phyloP scores from a whole-genome alignment of 2,113 vertebrate species.

The Pachypanchax playfairii region DNA sequence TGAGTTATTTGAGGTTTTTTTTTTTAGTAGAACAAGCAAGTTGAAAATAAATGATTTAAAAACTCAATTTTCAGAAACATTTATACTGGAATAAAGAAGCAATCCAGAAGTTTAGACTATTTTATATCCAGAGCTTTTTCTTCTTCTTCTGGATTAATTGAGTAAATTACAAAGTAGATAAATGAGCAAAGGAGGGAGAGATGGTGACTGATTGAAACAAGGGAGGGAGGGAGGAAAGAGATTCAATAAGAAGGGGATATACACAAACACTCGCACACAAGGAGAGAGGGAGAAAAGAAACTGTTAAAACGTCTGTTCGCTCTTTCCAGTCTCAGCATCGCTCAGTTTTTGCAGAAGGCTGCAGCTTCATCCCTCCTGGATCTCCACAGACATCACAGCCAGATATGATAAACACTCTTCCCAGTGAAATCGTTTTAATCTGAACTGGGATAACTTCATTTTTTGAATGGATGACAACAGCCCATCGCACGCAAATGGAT shows the following conservation, averaged over 20 bases:
- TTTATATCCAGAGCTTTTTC: too few species aligned
- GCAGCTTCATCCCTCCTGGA: conserved; percentile 62
- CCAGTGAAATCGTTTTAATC: conserved; percentile 19
- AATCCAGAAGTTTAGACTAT: conserved; percentile 2
- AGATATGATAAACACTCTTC: conserved; percentile 49
- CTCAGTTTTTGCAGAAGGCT: conserved; percentile 60
- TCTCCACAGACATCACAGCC: conserved; percentile 51
- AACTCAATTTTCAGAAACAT: too few species aligned
- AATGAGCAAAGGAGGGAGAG: conserved; percentile 12
- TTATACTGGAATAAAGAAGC: too few species aligned
- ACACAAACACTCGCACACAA: conserved; percentile 22
- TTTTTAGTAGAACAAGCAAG: conserved; percentile 24
- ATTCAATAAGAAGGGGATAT: conserved; percentile 22
- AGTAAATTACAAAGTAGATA: not conserved
- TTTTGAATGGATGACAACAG: conserved; percentile 61
- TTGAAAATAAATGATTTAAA: not conserved
- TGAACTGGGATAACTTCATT: conserved; percentile 55
- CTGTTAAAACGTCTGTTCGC: conserved; percentile 73
- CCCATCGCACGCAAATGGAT: conserved; percentile 66
- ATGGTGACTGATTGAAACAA: conserved; percentile 17
- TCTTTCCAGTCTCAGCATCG: conserved; percentile 51
- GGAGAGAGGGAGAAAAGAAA: conserved; percentile 36
- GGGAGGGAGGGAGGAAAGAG: conserved; percentile 12
- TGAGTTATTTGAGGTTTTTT: not conserved
- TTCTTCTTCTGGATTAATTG: conserved; percentile 17